Percentiles rank a stretch among this genome's conserved stretches.
Evolutionary conservation across 1,140 invertebrate genomes (phyloP).

Genomic region (Oscheius sp.): DNA sequence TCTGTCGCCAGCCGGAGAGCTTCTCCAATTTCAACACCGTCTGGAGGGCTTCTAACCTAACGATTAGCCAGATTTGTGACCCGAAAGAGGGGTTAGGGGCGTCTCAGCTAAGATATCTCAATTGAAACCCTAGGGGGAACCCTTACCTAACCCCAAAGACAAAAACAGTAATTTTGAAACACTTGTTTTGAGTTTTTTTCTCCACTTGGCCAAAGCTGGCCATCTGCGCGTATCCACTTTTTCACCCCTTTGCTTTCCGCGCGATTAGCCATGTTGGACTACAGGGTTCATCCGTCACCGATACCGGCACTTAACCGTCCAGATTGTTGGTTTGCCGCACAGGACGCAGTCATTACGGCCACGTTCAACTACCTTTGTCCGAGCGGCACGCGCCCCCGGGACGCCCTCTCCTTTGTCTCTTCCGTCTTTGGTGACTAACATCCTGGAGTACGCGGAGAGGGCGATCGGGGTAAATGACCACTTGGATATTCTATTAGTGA

Average conservation of each 20-base stretch:
- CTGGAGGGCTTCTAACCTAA: too few species aligned
- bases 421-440: too few species aligned
- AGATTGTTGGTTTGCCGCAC: constrained; percentile 11
- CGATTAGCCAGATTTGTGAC: too few species aligned
- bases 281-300: background rate
- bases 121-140: background rate
- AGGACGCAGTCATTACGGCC: constrained; percentile 1
- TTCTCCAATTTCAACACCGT: too few species aligned
- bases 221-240: too few species aligned
- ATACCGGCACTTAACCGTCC: background rate
- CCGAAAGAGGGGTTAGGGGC: too few species aligned
- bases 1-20: too few species aligned
- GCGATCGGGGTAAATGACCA: background rate
- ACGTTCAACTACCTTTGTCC: constrained; percentile 9
- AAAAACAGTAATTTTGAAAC: too few species aligned
- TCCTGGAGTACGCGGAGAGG: background rate
- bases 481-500: constrained; percentile 5
- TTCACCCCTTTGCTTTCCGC: too few species aligned
- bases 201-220: too few species aligned
- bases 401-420: background rate
- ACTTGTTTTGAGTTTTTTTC: too few species aligned
- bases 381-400: background rate
- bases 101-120: background rate
- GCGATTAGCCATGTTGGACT: background rate
- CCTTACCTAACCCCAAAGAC: background rate